A percentile compares a stretch with the other conserved stretches of the same genome.
Conservation (phyloP, 2,888 invertebrate genomes). For the Caenorhabditis parvicauda region DNA sequence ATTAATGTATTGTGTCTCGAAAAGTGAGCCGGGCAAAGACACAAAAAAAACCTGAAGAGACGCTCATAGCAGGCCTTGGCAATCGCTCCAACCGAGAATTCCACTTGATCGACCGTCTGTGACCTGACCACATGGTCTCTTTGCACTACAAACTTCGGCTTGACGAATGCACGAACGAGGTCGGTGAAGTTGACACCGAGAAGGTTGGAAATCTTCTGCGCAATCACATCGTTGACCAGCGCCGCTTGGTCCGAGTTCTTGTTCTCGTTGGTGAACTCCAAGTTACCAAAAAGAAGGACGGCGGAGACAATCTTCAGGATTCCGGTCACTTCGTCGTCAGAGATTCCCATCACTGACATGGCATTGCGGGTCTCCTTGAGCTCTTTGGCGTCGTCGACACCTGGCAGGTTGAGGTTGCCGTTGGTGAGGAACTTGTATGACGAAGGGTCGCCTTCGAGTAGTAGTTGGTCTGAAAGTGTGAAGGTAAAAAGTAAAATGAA, state of each 20-base stretch:
- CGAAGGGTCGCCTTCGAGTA: slow-evolving; percentile 87
- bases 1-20: background rate
- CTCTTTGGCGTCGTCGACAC: slow-evolving; percentile 85
- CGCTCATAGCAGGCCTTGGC: slow-evolving; percentile 96
- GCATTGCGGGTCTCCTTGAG: slow-evolving; percentile 90
- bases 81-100: slow-evolving; percentile 96
- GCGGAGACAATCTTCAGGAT: slow-evolving; percentile 93
- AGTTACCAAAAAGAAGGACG: slow-evolving; percentile 91
- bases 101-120: slow-evolving; percentile 93
- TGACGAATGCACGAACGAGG: slow-evolving; percentile 94
- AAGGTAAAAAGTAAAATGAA: background rate
- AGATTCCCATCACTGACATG: slow-evolving; percentile 98
- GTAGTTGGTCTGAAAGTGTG: slow-evolving; percentile 68
- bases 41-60: slow-evolving; percentile 77
- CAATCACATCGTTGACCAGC: slow-evolving; percentile 85
- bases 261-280: slow-evolving; percentile 93
- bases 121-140: slow-evolving; percentile 96
- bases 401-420: slow-evolving; percentile 77
- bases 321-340: slow-evolving; percentile 83
- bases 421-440: slow-evolving; percentile 87
- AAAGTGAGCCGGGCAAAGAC: too few relatives aligned
- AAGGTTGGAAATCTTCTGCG: slow-evolving; percentile 91
- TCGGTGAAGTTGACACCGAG: slow-evolving; percentile 87
- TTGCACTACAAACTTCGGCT: slow-evolving; percentile 81
- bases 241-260: slow-evolving; percentile 96